Evolutionary conservation across 1,140 invertebrate genomes (phyloP).

Genomic region (Pseudomyrmex gracilis): DNA sequence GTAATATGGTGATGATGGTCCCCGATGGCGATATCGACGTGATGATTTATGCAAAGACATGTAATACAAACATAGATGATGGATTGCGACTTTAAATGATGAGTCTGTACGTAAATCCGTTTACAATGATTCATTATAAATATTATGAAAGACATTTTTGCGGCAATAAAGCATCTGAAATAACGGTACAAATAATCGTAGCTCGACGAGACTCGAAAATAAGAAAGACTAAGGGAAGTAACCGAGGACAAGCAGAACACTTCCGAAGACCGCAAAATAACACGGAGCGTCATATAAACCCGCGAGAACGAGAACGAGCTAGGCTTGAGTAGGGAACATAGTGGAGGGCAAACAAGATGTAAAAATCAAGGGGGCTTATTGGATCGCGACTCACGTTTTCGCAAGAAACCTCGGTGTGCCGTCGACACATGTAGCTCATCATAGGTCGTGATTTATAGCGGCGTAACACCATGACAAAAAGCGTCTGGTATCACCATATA

Average conservation of each 20-base stretch:
- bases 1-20: conserved; percentile 52
- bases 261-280: conserved; percentile 51
- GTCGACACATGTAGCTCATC: conserved; percentile 84
- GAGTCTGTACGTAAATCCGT: conserved; percentile 24
- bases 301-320: conserved; percentile 41
- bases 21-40: conserved; percentile 61
- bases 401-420: conserved; percentile 82
- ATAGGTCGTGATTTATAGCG: conserved; percentile 83
- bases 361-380: conserved; percentile 79
- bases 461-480: conserved; percentile 79
- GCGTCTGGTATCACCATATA: conserved; percentile 74
- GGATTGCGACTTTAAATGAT: conserved; percentile 34
- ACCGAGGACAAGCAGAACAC: conserved; percentile 25
- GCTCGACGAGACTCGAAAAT: not conserved
- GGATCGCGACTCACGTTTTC: conserved; percentile 80
- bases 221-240: not conserved
- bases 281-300: conserved; percentile 66
- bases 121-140: conserved; percentile 54
- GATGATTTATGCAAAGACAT: conserved; percentile 41
- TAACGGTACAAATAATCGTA: conserved; percentile 1
- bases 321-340: not conserved
- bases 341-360: conserved; percentile 80
- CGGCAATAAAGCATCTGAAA: not conserved
- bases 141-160: conserved; percentile 4
- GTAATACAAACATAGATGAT: conserved; percentile 47